Base-by-base conservation (phyloP, 1,140 invertebrate species). In the Drosophila sulfurigaster region DNA sequence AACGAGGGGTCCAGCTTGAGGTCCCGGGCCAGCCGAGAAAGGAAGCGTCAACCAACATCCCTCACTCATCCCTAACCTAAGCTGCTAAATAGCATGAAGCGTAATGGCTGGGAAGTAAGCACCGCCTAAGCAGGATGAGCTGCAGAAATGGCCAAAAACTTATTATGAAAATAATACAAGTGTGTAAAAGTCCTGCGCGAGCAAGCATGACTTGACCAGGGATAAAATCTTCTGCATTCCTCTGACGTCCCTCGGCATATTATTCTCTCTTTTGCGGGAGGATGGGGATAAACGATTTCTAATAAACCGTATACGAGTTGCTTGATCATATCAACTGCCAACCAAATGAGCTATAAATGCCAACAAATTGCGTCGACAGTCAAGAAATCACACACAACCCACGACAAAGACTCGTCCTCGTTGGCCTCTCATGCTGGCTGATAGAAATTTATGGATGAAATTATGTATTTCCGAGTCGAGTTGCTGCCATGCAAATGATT, bases 271-370 rank as follows among this genome's bases (percentile, higher is more conserved):
- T 35, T 38, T 7, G 30, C 32, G 30, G 35, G 10, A 38, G 35
- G 35, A 25, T 25, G 35, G 15, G n/a, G 46, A 15, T 43, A 75
- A 69, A 63, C 57, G 71, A 56, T 74, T 68, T 60, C 72, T 58
- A 63, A 70, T 43, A 70, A 75, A 63, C 30, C 43, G 60, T 15
- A 58, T 46, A 20, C 45, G 16, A 69, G 63, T 60, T 41, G 49
- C 35, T 20, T 30, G 72, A 67, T 67, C 79, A 76, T 79, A 82
- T 80, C 83, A 58, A 78, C 73, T 80, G 65, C 62, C 78, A 88
- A 66, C 83, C 51, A 87, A 88, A 87, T 88, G 83, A 80, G 73
- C 83, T 80, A 83, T 88, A 88, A 87, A 80, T 75, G 83, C 68
- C 63, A 52, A 80, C 83, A 87, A 87, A 88, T 87, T 88, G 77